Conservation (phyloP, 2,113 vertebrate species). For the Daboia siamensis region DNA sequence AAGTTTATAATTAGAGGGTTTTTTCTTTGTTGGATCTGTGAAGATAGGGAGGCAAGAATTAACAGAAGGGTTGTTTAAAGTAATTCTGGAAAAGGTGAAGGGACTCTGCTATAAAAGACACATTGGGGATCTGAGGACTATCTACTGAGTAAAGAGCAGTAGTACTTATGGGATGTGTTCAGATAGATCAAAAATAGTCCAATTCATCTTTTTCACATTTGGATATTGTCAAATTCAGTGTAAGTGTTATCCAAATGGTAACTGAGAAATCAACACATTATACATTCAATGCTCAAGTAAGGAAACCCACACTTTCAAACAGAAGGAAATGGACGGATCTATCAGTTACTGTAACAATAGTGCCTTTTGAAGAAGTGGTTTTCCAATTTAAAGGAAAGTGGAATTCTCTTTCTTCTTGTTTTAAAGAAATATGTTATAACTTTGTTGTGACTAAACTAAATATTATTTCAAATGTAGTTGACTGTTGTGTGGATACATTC, state of each 20-base stretch:
- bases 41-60: background rate
- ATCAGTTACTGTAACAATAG: background rate
- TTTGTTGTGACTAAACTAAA: background rate
- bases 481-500: background rate
- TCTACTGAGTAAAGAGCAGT: background rate
- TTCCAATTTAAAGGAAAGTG: too few relatives aligned
- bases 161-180: background rate
- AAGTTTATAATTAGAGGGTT: background rate
- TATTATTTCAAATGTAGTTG: background rate
- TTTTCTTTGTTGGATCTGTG: background rate
- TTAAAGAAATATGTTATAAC: background rate
- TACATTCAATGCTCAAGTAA: background rate
- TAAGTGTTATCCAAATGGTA: background rate
- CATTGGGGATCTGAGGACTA: background rate
- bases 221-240: background rate
- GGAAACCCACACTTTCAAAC: background rate
- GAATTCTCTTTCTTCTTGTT: too few relatives aligned
- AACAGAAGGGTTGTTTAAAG: background rate
- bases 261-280: background rate
- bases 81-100: background rate
- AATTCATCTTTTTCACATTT: background rate
- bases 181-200: background rate
- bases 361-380: background rate
- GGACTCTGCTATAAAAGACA: background rate
- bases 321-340: background rate